Evolutionary conservation across 2,797 vertebrate species (phyloP), one percentile per base, ranked within the genome.

Genomic region (Mareca penelope): DNA sequence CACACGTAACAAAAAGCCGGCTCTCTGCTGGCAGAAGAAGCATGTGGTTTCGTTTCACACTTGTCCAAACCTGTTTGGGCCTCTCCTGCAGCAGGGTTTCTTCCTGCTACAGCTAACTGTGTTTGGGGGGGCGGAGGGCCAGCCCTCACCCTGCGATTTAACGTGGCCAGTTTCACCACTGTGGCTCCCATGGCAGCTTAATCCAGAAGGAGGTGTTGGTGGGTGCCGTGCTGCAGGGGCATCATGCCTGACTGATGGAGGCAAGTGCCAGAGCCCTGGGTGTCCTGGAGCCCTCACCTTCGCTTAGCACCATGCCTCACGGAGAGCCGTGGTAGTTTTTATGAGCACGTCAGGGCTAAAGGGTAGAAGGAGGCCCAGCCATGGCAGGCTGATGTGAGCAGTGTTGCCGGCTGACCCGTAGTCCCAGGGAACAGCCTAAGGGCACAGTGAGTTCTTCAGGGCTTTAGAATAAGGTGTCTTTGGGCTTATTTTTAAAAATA

Each of bases 61-160:
- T 71, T 96, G 92, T 73, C 80, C 64, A 39, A 60, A 91, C 94
- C 48, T 84, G 94, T 77, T 89, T 9, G 6, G 29, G 72, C 64
- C 70, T 65, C 56, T 46, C 60, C 61, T 75, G 48, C 48, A 61
- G 53, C 40, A 33, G 2, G 15, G 42, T 86, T 31, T 70, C 29
- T 29, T 75, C 28, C 71, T 76, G 35, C 33, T 80, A 40, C 76
- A 83, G 64, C 31, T 77, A 39, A 28, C 39, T 60, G 42, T 53
- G 33, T 85, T 50, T 40, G 33, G 26, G 18, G 33, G 9, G 7
- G 28, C 12, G 60, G 72, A 76, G 24, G 78, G 22, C 21, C 57
- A 4, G 55, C 64, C 39, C 35, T 23, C 23, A 6, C 75, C 65
- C 35, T 0, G 0, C 1, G 1, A 26, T 72, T 59, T 68, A 78